Percentiles rank a stretch among this genome's conserved stretches.
phyloP scores from a whole-genome alignment of 1,140 invertebrate genomes.

The Trachelipus rathkii region DNA sequence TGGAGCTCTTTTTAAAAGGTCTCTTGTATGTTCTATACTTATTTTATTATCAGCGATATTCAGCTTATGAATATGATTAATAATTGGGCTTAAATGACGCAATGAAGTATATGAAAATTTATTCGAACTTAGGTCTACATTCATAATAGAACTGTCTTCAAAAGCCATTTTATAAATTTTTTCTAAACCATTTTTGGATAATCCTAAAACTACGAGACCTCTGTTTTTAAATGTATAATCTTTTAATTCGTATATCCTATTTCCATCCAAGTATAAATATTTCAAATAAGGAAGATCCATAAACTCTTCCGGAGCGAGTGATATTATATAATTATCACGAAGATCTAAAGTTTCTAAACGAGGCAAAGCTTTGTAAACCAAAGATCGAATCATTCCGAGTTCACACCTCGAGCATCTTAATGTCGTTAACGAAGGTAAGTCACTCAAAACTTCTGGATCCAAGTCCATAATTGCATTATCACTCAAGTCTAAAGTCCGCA shows the following conservation, averaged over 20 bases:
- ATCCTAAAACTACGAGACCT: conserved; percentile 34
- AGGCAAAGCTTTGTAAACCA: conserved; percentile 53
- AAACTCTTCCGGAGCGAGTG: conserved; percentile 51
- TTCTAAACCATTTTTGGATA: conserved; percentile 38
- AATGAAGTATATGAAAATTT: conserved; percentile 35
- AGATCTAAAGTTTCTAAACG: conserved; percentile 65
- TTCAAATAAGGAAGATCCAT: conserved; percentile 37
- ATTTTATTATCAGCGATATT: conserved; percentile 70
- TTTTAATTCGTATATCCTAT: conserved; percentile 38
- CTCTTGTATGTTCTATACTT: conserved; percentile 50
- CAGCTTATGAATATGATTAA: conserved; percentile 54
- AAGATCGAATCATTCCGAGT: conserved; percentile 66
- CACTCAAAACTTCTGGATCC: conserved; percentile 69
- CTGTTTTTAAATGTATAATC: conserved; percentile 39
- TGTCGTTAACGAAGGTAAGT: conserved; percentile 60
- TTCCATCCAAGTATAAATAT: conserved; percentile 37
- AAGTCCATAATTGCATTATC: conserved; percentile 66
- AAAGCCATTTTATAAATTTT: conserved; percentile 38
- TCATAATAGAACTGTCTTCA: conserved; percentile 38
- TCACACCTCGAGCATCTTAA: conserved; percentile 66
- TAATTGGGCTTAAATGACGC: conserved; percentile 37
- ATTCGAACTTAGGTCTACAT: conserved; percentile 36
- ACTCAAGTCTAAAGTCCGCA: conserved; percentile 66
- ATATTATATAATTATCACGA: conserved; percentile 72
- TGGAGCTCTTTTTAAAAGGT: conserved; percentile 34